A percentile compares a stretch with the other conserved stretches of the same genome.
These are phyloP conservation scores for Microtus ochrogaster DNA, from an alignment of 2,113 vertebrate genomes.

Conservation along the genomic window DNA sequence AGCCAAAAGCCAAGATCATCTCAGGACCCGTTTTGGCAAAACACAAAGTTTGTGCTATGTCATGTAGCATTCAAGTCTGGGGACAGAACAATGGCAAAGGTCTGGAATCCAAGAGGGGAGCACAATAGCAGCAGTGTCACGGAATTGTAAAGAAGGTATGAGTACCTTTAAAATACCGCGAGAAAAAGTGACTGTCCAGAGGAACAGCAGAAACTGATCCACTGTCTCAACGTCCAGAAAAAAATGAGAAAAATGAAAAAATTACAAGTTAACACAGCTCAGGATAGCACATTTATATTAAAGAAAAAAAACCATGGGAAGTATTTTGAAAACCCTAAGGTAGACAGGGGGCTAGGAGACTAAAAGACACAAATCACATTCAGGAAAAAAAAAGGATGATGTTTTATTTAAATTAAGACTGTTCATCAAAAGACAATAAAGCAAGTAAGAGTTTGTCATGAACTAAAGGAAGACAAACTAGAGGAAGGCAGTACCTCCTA, in stretches of 20 bases:
- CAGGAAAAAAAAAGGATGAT: background rate
- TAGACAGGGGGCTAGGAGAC: background rate
- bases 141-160: background rate
- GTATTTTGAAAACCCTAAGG: background rate
- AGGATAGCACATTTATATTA: background rate
- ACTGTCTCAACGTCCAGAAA: background rate
- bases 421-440: background rate
- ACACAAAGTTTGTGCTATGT: background rate
- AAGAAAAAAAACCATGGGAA: background rate
- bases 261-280: background rate
- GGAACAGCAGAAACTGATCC: background rate
- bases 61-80: background rate
- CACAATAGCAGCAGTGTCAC: background rate
- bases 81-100: background rate
- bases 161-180: background rate
- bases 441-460: background rate
- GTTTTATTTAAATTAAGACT: slow-evolving; percentile 31
- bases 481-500: background rate
- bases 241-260: background rate
- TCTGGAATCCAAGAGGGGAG: background rate
- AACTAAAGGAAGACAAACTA: background rate
- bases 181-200: background rate
- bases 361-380: background rate
- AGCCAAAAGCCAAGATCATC: background rate
- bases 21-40: background rate